Evolutionary conservation across 1,140 invertebrate genomes (phyloP), one percentile per base, ranked within the genome.

Genomic region (Trichonephila clavipes): DNA sequence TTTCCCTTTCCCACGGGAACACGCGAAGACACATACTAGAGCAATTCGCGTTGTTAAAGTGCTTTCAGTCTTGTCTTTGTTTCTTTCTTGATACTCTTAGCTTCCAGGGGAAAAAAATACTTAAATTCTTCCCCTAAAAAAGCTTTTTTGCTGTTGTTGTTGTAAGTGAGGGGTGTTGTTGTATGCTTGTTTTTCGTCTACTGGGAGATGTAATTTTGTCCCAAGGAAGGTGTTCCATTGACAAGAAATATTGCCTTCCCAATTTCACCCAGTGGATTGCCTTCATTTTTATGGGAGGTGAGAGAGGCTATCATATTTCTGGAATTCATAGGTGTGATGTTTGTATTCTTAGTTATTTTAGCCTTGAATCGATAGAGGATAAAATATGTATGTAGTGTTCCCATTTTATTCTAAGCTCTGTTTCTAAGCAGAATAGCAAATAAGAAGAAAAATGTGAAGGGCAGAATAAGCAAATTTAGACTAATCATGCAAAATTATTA

Each of bases 31-130:
- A 88, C 86, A 88, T 64, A 61, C 86, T 28, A 34, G 61, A 21
- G 61, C 86, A 88, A 88, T 88, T 88, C 86, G 44, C 59, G 34
- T 88, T 88, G 86, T 88, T 88, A 88, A 88, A 88, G 86, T 88
- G 86, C 64, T 88, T 64, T 88, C 61, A 44, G 86, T 34, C 59
- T 61, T 24, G 14, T 64, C 12, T 64, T 64, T 61, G 8, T 62
- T 64, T 40, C 24, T 34, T 83, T 83, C 44, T 58, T 16, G 8
- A 1, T 16, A 6, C 16, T 8, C 18, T 21, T n/a, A 12, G 44
- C 21, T 12, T 51, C 51, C 10, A 12, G 10, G 10, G n/a, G 21
- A 85, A 85, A 51, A 24, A 2, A 59, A 59, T 59, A 58, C 58
- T 85, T 59, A 85, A 85, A 77, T 77, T 77, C 58, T 61, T 51